Evolutionary conservation across 1,140 invertebrate genomes (phyloP).

Genomic region (Drosophila auraria): DNA sequence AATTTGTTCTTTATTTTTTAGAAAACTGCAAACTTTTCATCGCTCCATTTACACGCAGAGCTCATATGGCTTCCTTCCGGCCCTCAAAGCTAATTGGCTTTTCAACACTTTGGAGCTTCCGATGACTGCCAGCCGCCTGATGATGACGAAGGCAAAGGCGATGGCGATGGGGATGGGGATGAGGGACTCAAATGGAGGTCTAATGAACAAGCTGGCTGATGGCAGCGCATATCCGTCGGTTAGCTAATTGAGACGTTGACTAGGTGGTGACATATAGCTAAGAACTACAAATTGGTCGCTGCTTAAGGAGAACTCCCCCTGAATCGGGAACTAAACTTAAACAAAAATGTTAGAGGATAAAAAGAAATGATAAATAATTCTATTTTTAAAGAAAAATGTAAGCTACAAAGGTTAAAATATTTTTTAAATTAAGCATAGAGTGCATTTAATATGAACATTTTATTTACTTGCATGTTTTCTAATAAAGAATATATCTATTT

Average conservation of each 20-base stretch:
- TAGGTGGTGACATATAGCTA: conserved; percentile 67
- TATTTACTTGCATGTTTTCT: no score
- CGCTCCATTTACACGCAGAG: conserved; percentile 68
- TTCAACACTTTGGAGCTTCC: conserved; percentile 80
- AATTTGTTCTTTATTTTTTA: neutral
- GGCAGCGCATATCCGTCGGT: conserved; percentile 74
- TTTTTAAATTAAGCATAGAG: no score
- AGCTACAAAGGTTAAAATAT: no score
- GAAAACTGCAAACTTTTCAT: conserved; percentile 64
- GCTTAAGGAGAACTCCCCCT: no score
- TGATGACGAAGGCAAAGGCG: conserved; percentile 6
- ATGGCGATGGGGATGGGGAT: neutral
- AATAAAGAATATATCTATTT: no score
- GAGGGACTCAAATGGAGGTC: conserved; percentile 11
- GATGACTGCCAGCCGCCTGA: conserved; percentile 20
- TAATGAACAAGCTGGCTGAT: conserved; percentile 72
- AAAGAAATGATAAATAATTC: neutral
- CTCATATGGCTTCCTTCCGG: conserved; percentile 78
- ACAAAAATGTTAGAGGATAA: neutral
- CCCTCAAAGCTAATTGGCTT: conserved; percentile 77
- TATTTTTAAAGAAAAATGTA: neutral
- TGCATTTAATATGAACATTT: no score
- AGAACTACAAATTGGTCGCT: conserved; percentile 53
- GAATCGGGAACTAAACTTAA: neutral
- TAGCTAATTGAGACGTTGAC: conserved; percentile 80